Evolutionary conservation across 1,140 invertebrate species (phyloP), one percentile per base, ranked within the genome.

Genomic region (Matsumurasca onukii): DNA sequence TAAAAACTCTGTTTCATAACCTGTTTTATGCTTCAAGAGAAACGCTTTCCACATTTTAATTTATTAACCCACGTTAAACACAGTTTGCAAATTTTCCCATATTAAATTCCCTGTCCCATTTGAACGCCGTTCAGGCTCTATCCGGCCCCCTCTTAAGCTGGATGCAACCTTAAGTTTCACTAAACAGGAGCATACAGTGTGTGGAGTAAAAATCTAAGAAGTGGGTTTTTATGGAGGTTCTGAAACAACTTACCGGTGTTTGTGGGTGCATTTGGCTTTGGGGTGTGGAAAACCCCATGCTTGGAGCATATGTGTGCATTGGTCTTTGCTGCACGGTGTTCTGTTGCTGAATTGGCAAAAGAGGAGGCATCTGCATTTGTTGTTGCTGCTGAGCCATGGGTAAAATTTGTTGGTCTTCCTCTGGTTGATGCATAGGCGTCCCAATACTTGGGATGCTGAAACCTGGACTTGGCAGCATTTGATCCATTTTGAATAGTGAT

Each of bases 391-490:
- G 80, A 9, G 91, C 89, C 83, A 90, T 88, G 45, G 92, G 89
- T 45, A 92, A 80, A 76, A 93, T 92, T 78, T 91, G 87, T 78
- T 94, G 92, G 80, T 95, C 93, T 79, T 95, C 92, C 76, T 95
- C 92, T n/a, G 92, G 91, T 74, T 94, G 92, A 82, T 95, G 92
- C 20, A 94, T 76, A 3, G 93, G 93, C 1, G 93, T 95, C 63
- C 91, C 92, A 76, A 95, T 94, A 77, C 91, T 93, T 63, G 92
- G 92, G 79, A 95, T 93, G 71, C 90, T 92, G 76, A 91, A 92
- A 51, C 91, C 91, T 1, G 93, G 93, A 82, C 92, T 94, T 17
- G 91, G 90, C 70, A 95, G 81, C 91, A 95, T 94, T 80, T 94
- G 90, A 88, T 95, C 91, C 90, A 92, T 93, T 39, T 62, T 69